A percentile compares a stretch with the other conserved stretches of the same genome.
These are phyloP conservation scores for Sitobion miscanthi DNA, from an alignment of 1,140 invertebrate genomes.

Conservation along the genomic window DNA sequence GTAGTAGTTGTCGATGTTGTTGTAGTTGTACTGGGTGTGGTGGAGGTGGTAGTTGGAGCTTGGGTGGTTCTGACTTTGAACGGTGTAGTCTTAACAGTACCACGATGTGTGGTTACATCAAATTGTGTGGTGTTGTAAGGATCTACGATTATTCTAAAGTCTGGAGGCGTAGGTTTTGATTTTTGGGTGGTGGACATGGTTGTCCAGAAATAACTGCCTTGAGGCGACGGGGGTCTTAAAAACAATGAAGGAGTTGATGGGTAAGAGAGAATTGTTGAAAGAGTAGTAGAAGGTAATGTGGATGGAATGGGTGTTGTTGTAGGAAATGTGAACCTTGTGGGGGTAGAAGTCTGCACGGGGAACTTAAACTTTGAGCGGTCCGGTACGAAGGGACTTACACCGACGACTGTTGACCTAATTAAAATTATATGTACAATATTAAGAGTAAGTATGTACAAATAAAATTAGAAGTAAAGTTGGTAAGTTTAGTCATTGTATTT, in stretches of 20 bases:
- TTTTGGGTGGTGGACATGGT: conserved; percentile 34
- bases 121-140: conserved; percentile 27
- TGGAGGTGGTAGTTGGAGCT: background rate
- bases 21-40: conserved; percentile 17
- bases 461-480: conserved; percentile 1
- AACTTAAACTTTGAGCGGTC: conserved; percentile 47
- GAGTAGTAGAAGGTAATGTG: background rate
- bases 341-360: background rate
- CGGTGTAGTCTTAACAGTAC: conserved; percentile 32
- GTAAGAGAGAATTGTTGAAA: conserved; percentile 18
- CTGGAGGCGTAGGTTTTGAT: conserved; percentile 11
- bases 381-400: conserved; percentile 48
- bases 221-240: conserved; percentile 36
- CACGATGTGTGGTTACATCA: conserved; percentile 47
- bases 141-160: conserved; percentile 51
- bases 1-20: conserved; percentile 3
- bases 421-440: conserved; percentile 56
- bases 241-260: conserved; percentile 36
- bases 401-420: conserved; percentile 55
- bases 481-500: conserved; percentile 6
- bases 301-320: background rate
- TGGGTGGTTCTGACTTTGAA: conserved; percentile 6
- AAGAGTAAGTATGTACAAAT: conserved; percentile 45
- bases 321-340: background rate
- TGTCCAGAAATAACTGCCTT: conserved; percentile 21